A percentile compares a stretch with the other conserved stretches of the same genome.
phyloP scores from a whole-genome alignment of 2,797 vertebrate species.

The Clarias laeviceps region DNA sequence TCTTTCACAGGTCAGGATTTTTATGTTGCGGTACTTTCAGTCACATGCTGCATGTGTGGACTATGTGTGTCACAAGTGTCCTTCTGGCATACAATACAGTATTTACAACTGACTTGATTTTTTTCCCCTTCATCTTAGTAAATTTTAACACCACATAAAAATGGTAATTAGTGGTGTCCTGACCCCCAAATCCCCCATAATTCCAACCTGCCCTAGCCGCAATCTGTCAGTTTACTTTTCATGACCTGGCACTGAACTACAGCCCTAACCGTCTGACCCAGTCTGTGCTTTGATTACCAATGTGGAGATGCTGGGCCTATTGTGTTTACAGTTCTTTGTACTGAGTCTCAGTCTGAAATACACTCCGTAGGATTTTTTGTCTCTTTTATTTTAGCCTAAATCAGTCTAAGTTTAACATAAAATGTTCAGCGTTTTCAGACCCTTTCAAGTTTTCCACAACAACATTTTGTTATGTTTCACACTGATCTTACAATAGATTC shows the following conservation, averaged over 20 bases:
- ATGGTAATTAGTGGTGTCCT: neutral
- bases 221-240: neutral
- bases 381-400: too few species aligned
- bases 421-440: too few species aligned
- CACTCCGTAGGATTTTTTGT: neutral
- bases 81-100: neutral
- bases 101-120: too few species aligned
- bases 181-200: neutral
- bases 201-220: neutral
- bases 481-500: too few species aligned
- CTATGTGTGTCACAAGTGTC: neutral
- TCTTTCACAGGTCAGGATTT: neutral
- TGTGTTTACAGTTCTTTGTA: neutral
- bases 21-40: neutral
- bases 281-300: neutral
- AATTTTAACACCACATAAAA: neutral
- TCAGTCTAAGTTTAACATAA: too few species aligned
- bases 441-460: too few species aligned
- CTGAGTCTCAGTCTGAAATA: neutral
- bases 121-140: neutral
- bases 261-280: neutral
- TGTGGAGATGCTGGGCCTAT: neutral
- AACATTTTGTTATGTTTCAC: too few species aligned
- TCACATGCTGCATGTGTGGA: neutral
- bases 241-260: neutral